Evolutionary conservation across 2,797 vertebrate species (phyloP), one percentile per base, ranked within the genome.

Genomic region (Chrysocyon brachyurus): DNA sequence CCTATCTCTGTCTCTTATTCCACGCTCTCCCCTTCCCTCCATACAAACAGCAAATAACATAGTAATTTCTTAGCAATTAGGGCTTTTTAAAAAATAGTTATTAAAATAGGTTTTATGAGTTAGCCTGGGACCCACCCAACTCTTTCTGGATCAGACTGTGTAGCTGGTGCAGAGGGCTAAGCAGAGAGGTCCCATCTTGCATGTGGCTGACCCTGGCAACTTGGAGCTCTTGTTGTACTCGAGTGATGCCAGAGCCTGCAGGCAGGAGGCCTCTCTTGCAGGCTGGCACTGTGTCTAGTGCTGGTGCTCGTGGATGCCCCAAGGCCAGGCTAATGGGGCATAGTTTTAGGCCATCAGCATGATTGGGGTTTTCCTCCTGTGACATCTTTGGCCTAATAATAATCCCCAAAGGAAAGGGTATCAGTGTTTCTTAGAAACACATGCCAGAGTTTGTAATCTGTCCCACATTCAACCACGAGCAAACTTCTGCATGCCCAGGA

Each of bases 381-480:
- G 95, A 92, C 70, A 92, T 97, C 84, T 93, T 46, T 90, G 61
- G 61, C 96, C 95, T 97, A 98, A 98, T 94, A 98, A 97, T 97
- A 97, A 95, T 59, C 83, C 63, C 63, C 85, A 36, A 88, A 92
- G 73, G 87, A 87, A 87, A 86, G 54, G 21, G 75, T 97, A 93
- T 97, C 94, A 86, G 91, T 63, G 16, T 96, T 97, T 97, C 78
- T 97, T 98, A 87, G 95, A 97, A 97, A 94, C 94, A 97, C 82
- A 87, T 49, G 90, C 68, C 16, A 0, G 46, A 33, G 68, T 92
- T 90, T 82, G 61, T 97, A 64, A 96, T 97, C 92, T 94, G 86
- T 72, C 94, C 90, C 88, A 88, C 79, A 31, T 70, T 92, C 83
- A 75, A 26, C 97, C 82, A 0, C 46, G 1, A 87, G 36, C 52